Evolutionary conservation across 2,797 vertebrate genomes (phyloP).

Genomic region (Hyperoplus immaculatus): DNA sequence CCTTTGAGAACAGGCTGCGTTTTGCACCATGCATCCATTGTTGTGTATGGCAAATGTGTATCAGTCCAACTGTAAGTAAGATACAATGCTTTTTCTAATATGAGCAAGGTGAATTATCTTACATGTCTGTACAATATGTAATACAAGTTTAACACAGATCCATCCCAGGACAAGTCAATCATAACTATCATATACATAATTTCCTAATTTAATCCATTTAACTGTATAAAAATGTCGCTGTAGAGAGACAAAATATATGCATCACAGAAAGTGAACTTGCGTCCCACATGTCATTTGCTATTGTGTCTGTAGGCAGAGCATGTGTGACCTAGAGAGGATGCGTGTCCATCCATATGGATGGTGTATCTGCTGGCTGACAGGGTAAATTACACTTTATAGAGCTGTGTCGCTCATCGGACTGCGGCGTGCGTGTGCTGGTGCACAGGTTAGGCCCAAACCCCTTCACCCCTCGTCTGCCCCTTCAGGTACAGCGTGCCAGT

Average conservation of each 20-base stretch:
- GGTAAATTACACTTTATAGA: slow-evolving; percentile 73
- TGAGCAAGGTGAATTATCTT: background rate
- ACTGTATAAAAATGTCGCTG: slow-evolving; percentile 13
- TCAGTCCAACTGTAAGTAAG: slow-evolving; percentile 3
- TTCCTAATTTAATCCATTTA: slow-evolving; percentile 28
- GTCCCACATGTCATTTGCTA: slow-evolving; percentile 33
- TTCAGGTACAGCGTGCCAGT: slow-evolving; percentile 63
- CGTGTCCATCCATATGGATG: slow-evolving; percentile 70
- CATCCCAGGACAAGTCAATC: slow-evolving; percentile 2
- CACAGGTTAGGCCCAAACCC: slow-evolving; percentile 59
- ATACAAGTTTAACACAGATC: slow-evolving; percentile 11
- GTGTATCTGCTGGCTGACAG: slow-evolving; percentile 54
- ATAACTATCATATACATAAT: slow-evolving; percentile 5
- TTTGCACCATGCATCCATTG: slow-evolving; percentile 26
- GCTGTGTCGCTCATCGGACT: slow-evolving; percentile 49
- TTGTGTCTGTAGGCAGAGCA: slow-evolving; percentile 53
- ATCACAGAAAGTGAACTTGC: slow-evolving; percentile 38
- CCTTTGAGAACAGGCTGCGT: slow-evolving; percentile 63
- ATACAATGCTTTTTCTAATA: slow-evolving; percentile 15
- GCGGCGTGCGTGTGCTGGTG: slow-evolving; percentile 28
- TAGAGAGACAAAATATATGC: slow-evolving; percentile 28
- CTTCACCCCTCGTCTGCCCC: slow-evolving; percentile 67
- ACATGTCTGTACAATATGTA: slow-evolving; percentile 24
- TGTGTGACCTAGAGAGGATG: slow-evolving; percentile 58
- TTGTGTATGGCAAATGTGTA: slow-evolving; percentile 25